Conservation (phyloP, 2,797 vertebrate species). For the Rallus crepitans region DNA sequence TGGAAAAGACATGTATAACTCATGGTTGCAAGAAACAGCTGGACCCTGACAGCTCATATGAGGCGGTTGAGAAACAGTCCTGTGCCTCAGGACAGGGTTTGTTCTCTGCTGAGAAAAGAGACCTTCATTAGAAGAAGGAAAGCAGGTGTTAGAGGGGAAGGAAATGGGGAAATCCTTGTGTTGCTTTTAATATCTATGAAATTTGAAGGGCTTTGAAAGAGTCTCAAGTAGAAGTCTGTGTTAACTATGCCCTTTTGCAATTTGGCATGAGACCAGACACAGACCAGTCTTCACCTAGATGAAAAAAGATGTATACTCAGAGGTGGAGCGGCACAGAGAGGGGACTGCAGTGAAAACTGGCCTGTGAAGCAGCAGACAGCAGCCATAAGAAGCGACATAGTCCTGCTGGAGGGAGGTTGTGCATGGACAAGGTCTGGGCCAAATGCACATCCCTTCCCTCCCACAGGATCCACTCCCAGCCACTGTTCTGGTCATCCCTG, state of each 20-base stretch:
- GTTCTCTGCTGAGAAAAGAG: neutral
- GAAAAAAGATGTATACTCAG: neutral
- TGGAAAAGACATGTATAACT: neutral
- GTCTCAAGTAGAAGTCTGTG: neutral
- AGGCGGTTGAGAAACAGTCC: neutral
- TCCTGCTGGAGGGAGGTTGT: fast-evolving
- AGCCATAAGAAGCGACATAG: neutral
- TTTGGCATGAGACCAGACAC: neutral
- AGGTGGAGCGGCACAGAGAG: neutral
- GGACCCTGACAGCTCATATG: neutral
- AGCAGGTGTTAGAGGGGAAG: constrained; percentile 15
- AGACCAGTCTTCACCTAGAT: neutral
- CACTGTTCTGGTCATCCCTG: neutral
- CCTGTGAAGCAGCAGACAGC: neutral
- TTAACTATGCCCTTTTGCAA: neutral
- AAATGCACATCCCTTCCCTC: neutral
- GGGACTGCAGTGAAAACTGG: neutral
- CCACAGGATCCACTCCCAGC: fast-evolving
- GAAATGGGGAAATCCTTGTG: constrained; percentile 19
- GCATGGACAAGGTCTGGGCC: fast-evolving
- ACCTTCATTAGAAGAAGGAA: neutral
- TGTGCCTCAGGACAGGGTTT: neutral
- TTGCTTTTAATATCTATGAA: neutral
- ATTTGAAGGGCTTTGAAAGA: neutral
- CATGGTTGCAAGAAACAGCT: neutral